A percentile compares a stretch with the other conserved stretches of the same genome.
Evolutionary conservation across 2,888 invertebrate genomes (phyloP).

Genomic region (Drosophila incognita): DNA sequence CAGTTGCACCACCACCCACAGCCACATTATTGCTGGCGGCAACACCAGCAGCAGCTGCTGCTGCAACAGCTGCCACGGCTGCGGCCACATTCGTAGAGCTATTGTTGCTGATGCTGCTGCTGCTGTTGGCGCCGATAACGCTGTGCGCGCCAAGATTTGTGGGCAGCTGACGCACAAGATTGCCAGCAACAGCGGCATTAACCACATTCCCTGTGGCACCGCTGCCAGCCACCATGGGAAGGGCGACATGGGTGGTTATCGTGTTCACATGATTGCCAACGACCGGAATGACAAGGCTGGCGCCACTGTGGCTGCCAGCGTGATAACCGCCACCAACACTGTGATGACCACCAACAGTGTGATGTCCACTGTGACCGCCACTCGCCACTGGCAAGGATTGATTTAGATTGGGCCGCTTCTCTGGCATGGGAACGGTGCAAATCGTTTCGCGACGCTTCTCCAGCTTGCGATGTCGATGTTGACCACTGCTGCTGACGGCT

Average conservation of each 20-base stretch:
- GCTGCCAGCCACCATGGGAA: conserved; percentile 66
- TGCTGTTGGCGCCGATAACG: conserved; percentile 23
- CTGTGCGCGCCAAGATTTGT: conserved; percentile 48
- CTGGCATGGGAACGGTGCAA: conserved; percentile 84
- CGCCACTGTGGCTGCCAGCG: conserved; percentile 3
- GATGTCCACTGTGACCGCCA: conserved; percentile 1
- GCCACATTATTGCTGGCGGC: conserved; percentile 21
- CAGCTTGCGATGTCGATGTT: conserved; percentile 86
- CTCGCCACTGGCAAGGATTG: conserved; percentile 58
- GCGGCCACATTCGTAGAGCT: conserved; percentile 6
- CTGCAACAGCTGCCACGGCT: conserved; percentile 9
- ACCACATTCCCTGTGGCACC: conserved; percentile 3
- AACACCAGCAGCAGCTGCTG: conserved; percentile 13
- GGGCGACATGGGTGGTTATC: conserved; percentile 59
- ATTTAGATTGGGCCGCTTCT: conserved; percentile 83
- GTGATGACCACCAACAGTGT: conserved; percentile 1
- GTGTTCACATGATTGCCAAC: conserved; percentile 48
- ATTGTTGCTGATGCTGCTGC: background rate
- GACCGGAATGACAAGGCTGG: conserved; percentile 21
- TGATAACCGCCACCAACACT: background rate
- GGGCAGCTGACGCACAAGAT: conserved; percentile 61
- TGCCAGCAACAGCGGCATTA: conserved; percentile 14
- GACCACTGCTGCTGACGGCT: conserved; percentile 10
- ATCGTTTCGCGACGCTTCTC: conserved; percentile 91
- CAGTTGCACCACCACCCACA: conserved; percentile 2